Conservation (phyloP, 1,140 invertebrate species). For the Camponotus vicinus region DNA sequence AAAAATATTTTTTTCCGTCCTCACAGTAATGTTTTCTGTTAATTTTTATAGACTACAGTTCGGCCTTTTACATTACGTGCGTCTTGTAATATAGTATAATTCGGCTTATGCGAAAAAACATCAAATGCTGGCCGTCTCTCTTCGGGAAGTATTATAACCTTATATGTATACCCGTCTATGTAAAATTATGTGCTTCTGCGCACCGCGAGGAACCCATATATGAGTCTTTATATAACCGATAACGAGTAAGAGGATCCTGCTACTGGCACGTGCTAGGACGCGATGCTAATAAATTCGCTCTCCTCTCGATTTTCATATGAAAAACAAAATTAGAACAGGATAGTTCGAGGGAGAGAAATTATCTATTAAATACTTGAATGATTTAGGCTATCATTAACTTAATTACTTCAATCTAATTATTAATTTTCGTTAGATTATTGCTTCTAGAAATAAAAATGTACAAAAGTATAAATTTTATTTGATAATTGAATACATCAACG, state of each 20-base stretch:
- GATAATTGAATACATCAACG: no score
- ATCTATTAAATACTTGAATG: background rate
- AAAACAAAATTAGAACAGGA: conserved; percentile 11
- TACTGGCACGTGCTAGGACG: conserved; percentile 74
- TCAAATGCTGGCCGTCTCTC: no score
- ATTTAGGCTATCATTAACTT: background rate
- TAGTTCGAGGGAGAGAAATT: background rate
- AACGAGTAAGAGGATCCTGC: conserved; percentile 68
- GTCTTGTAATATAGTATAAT: no score
- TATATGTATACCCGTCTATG: conserved; percentile 20
- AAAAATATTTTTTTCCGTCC: no score
- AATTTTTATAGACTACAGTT: no score
- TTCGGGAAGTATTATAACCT: conserved; percentile 70
- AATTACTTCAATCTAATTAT: no score
- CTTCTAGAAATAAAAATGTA: no score
- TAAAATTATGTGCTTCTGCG: conserved; percentile 67
- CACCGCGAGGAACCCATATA: conserved; percentile 5
- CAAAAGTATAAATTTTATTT: no score
- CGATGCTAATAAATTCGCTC: conserved; percentile 22
- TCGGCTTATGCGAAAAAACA: no score
- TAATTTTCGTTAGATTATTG: no score
- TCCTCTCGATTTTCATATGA: background rate
- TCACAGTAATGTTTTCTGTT: no score
- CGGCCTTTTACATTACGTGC: no score
- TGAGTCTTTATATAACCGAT: conserved; percentile 15